phyloP scores from a whole-genome alignment of 2,113 vertebrate species.

The Stictonetta naevosa region DNA sequence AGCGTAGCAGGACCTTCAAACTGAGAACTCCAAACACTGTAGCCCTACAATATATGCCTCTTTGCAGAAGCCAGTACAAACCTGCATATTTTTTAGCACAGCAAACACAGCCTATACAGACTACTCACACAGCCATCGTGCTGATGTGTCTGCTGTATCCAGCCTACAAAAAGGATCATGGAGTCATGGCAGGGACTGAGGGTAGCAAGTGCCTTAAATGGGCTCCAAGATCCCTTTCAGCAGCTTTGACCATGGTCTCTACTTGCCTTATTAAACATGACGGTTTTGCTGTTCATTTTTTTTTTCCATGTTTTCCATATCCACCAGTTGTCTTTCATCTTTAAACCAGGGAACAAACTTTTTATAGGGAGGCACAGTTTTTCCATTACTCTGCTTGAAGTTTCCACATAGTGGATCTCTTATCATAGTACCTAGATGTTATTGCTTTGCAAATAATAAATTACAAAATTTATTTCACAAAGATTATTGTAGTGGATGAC shows the following conservation, averaged over 20 bases:
- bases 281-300: background rate
- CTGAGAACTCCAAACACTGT: background rate
- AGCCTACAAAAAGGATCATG: background rate
- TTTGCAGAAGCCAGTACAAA: background rate
- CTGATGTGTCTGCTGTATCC: background rate
- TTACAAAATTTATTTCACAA: background rate
- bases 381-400: background rate
- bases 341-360: background rate
- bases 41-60: background rate
- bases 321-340: background rate
- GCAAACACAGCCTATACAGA: background rate
- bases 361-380: background rate
- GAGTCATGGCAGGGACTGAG: background rate
- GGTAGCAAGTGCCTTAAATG: background rate
- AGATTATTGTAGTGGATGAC: background rate
- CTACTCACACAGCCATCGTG: fast-evolving
- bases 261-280: background rate
- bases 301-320: background rate
- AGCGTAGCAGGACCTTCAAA: background rate
- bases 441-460: conserved; percentile 4
- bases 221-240: background rate
- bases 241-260: background rate
- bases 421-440: background rate
- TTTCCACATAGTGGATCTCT: background rate
- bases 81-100: fast-evolving